Percentiles rank a stretch among this genome's conserved stretches.
Evolutionary conservation across 2,797 vertebrate genomes (phyloP).

Genomic region (Melanogrammus aeglefinus): DNA sequence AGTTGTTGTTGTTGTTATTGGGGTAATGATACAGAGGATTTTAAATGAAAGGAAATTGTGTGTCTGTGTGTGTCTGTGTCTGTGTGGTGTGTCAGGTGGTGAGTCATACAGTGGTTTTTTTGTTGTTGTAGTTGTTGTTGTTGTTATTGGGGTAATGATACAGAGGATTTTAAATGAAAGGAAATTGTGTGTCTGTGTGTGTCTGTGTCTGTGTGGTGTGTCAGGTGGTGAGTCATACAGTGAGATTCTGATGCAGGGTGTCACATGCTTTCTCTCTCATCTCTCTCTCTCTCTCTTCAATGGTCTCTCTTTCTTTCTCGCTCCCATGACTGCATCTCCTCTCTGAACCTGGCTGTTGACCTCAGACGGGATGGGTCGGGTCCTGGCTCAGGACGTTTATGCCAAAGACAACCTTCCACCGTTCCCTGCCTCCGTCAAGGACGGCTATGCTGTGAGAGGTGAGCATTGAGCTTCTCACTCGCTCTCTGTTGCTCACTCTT

Average conservation of each 20-base stretch:
- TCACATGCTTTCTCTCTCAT: conserved; percentile 32
- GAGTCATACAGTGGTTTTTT: conserved; percentile 46
- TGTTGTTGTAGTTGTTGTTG: no score
- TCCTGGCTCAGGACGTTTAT: conserved; percentile 98
- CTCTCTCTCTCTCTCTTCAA: conserved; percentile 16
- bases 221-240: conserved; percentile 42
- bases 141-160: neutral
- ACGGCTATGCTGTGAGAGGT: conserved; percentile 99
- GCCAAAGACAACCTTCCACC: conserved; percentile 99
- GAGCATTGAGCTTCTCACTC: conserved; percentile 29
- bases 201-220: conserved; percentile 14
- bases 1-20: neutral
- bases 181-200: conserved; percentile 3
- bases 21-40: conserved; percentile 5
- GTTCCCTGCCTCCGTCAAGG: conserved; percentile 98
- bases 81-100: conserved; percentile 28
- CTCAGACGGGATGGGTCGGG: conserved; percentile 96
- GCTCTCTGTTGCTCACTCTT: conserved; percentile 12
- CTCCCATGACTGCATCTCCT: neutral
- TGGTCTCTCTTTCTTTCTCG: conserved; percentile 24
- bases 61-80: conserved; percentile 11
- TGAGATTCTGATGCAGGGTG: conserved; percentile 49
- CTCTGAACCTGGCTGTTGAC: no score
- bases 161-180: conserved; percentile 4
- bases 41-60: neutral